phyloP scores from a whole-genome alignment of 2,888 invertebrate genomes.

The Synanthedon formicaeformis region DNA sequence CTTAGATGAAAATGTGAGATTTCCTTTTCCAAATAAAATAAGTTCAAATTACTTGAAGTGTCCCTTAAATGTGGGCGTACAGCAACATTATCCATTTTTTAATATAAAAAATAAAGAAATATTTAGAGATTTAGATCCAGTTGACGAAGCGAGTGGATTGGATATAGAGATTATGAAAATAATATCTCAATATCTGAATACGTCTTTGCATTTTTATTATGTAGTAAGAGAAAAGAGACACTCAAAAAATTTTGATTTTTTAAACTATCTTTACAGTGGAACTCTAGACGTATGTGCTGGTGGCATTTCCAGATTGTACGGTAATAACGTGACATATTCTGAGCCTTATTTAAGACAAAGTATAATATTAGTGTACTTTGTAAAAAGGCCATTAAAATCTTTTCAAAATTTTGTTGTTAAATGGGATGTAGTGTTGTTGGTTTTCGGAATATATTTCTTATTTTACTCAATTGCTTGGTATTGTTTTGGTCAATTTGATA shows the following conservation, averaged over 20 bases:
- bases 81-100: not conserved
- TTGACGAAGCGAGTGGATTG: not conserved
- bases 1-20: not conserved
- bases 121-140: not conserved
- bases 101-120: not conserved
- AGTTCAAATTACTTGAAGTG: not conserved
- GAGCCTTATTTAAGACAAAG: not conserved
- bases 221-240: not conserved
- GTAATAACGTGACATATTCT: not conserved
- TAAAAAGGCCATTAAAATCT: not conserved
- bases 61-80: not conserved
- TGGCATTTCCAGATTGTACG: not conserved
- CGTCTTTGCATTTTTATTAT: not conserved
- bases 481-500: not conserved
- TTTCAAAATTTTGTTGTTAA: not conserved
- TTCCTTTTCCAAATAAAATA: not conserved
- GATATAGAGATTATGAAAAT: not conserved
- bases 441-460: not conserved
- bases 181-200: not conserved
- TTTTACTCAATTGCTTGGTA: not conserved
- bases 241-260: not conserved
- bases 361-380: not conserved
- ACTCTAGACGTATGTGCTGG: not conserved
- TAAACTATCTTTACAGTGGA: not conserved
- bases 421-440: not conserved